Evolutionary conservation across 2,888 invertebrate species (phyloP), one percentile per base, ranked within the genome.

Genomic region (Pogonocherus hispidulus): DNA sequence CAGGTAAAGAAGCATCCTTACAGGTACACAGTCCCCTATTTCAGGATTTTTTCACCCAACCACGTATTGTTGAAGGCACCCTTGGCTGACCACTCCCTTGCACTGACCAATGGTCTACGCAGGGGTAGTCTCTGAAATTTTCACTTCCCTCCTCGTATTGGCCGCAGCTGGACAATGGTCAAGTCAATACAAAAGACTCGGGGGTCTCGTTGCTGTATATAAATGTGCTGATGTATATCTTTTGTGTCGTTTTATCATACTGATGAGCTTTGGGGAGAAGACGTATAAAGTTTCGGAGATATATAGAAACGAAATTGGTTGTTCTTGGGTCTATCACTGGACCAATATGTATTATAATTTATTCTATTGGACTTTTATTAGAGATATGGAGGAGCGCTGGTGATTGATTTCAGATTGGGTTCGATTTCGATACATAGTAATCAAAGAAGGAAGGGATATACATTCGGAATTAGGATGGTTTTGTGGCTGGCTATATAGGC

Each of bases 81-180:
- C 81, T 79, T 78, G 72, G 74, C 78, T 85, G 84, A 84, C 85
- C 85, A 84, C 83, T 79, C 84, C 83, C 83, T 65, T 2, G n/a
- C 59, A 79, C 74, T 84, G 84, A 84, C 85, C 84, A 84, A 81
- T 82, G 77, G 74, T 76, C 74, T 79, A 80, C 82, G 81, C 79
- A 75, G 64, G 71, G 71, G 74, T 67, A 67, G 69, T 70, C 71
- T 56, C 63, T 56, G 62, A 67, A 67, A 70, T 63, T 60, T 65
- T 55, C 51, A 69, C 52, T 11, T 41, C 20, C 23, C 19, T 14
- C 23, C 37, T 70, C 66, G 51, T 69, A 80, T 80, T 80, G 80
- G 80, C 72, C 72, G 71, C 19, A 65, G 62, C 66, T 57, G 78
- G 78, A 76, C 78, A 79, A 69, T 72, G 76, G 76, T 75, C 76